A percentile compares a stretch with the other conserved stretches of the same genome.
Evolutionary conservation across 1,140 invertebrate genomes (phyloP).

Genomic region (Vanessa atalanta): DNA sequence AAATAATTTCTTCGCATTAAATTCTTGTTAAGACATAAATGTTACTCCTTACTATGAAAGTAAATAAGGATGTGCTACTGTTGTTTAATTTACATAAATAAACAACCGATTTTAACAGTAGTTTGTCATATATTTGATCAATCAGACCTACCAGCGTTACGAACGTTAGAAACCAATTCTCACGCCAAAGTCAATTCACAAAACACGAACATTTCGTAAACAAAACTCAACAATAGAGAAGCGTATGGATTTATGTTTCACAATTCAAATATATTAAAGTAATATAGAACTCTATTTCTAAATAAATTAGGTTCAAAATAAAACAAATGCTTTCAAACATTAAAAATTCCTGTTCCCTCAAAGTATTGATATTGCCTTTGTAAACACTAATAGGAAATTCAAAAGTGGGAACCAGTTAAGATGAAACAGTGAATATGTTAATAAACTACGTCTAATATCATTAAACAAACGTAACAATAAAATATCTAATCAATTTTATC

Average conservation of each 20-base stretch:
- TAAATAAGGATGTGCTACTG: slow-evolving; percentile 28
- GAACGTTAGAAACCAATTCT: slow-evolving; percentile 67
- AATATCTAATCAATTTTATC: slow-evolving; percentile 5
- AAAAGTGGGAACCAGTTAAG: slow-evolving; percentile 69
- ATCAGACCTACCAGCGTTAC: slow-evolving; percentile 55
- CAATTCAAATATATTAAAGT: slow-evolving; percentile 32
- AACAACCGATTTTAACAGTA: slow-evolving; percentile 59
- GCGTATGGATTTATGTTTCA: slow-evolving; percentile 60
- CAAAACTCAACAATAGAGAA: slow-evolving; percentile 67
- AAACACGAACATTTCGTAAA: slow-evolving; percentile 64
- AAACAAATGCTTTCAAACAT: slow-evolving; percentile 31
- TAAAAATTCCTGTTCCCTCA: slow-evolving; percentile 56
- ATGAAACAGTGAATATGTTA: slow-evolving; percentile 75
- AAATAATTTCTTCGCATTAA: too few relatives aligned
- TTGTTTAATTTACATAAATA: slow-evolving; percentile 60
- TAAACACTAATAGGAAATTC: slow-evolving; percentile 68
- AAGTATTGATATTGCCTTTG: slow-evolving; percentile 68
- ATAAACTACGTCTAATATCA: slow-evolving; percentile 53
- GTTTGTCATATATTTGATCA: slow-evolving; percentile 48
- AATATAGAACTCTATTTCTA: slow-evolving; percentile 42
- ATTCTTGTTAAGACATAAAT: background rate
- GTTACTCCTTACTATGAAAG: background rate
- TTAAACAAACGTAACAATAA: slow-evolving; percentile 16
- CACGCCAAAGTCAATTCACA: slow-evolving; percentile 67
- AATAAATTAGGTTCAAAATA: slow-evolving; percentile 32